These are phyloP conservation scores for Phoenicopterus ruber DNA, from an alignment of 2,113 vertebrate genomes.

Conservation along the genomic window DNA sequence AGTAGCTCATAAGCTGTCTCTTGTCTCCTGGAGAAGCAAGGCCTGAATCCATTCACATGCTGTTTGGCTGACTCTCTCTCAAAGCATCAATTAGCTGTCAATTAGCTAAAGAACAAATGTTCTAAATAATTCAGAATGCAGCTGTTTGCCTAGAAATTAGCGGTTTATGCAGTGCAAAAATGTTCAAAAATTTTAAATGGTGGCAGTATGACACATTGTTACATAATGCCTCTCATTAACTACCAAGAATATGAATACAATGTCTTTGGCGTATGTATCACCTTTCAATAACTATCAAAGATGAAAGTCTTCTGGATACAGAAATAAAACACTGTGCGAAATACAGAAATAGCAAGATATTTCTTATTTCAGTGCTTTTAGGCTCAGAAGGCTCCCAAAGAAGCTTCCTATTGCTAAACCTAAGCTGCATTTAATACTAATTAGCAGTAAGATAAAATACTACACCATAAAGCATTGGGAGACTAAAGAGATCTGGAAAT, in stretches of 20 bases:
- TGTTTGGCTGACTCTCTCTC: neutral
- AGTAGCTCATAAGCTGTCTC: neutral
- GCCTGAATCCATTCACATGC: neutral
- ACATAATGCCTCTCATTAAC: neutral
- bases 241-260: neutral
- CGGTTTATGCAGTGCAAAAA: neutral
- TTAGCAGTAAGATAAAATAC: neutral
- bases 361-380: neutral
- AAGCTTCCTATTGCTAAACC: neutral
- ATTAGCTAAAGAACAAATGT: constrained; percentile 22
- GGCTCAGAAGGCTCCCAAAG: neutral
- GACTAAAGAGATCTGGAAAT: neutral
- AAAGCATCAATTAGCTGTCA: constrained; percentile 41
- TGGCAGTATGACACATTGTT: neutral
- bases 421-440: neutral
- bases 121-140: constrained; percentile 49
- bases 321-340: neutral
- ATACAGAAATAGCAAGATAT: neutral
- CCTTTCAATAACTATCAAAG: neutral
- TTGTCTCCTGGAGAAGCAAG: neutral
- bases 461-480: neutral
- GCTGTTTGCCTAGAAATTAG: constrained; percentile 26
- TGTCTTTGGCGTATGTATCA: neutral
- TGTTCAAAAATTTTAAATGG: neutral
- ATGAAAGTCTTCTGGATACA: neutral